Conservation (phyloP, 2,113 vertebrate species). For the Urocolius indicus region DNA sequence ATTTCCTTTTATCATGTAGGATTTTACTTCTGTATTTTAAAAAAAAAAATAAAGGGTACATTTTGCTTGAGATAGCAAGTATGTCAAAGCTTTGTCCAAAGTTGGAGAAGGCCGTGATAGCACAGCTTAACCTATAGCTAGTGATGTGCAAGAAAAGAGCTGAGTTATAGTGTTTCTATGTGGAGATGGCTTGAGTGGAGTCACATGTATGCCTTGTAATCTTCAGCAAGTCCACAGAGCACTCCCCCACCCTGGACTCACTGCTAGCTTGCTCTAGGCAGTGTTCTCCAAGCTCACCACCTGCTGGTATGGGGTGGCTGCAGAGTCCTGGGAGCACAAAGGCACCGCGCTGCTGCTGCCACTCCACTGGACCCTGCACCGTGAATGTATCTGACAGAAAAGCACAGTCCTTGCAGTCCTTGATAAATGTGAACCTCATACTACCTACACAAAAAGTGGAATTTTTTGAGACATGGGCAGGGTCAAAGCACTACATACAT, state of each 20-base stretch:
- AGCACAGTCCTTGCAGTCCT: fast-evolving
- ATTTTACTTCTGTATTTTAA: background rate
- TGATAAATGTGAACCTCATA: fast-evolving
- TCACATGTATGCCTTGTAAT: fast-evolving
- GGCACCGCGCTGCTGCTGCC: fast-evolving
- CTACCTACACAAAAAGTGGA: fast-evolving
- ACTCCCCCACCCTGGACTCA: background rate
- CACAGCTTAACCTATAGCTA: background rate
- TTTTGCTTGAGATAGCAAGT: background rate
- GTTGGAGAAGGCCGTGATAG: background rate
- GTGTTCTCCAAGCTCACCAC: fast-evolving
- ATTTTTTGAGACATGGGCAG: background rate
- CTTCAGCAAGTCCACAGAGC: fast-evolving
- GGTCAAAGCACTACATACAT: background rate
- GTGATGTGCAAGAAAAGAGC: background rate
- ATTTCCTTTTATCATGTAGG: background rate
- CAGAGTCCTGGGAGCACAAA: fast-evolving
- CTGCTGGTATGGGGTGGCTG: fast-evolving
- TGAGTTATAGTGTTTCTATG: background rate
- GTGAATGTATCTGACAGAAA: fast-evolving
- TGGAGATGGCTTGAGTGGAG: background rate
- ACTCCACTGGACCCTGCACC: background rate
- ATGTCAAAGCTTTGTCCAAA: background rate
- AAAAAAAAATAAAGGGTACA: background rate
- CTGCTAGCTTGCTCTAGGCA: fast-evolving